Conservation (phyloP, 1,140 invertebrate genomes). For the Drosophila ironensis region DNA sequence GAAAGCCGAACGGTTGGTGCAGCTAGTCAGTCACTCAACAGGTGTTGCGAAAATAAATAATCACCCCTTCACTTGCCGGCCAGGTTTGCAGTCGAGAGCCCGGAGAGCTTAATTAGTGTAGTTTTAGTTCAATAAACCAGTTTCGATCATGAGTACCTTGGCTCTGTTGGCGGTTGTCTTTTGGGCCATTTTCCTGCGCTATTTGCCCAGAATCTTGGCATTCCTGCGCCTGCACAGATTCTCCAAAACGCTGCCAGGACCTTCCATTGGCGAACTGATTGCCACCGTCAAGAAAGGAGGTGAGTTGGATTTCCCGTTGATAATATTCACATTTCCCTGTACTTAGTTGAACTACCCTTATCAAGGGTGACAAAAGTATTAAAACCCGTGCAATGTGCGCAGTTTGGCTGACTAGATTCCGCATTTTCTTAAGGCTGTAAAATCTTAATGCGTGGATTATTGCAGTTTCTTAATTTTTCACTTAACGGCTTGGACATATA, state of each 20-base stretch:
- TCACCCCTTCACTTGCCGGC: not conserved
- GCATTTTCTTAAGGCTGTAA: no score
- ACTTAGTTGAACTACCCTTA: no score
- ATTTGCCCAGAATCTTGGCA: conserved; percentile 49
- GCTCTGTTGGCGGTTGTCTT: conserved; percentile 65
- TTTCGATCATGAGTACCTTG: conserved; percentile 47
- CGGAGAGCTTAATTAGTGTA: no score
- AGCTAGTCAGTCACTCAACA: no score
- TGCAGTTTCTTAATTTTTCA: no score
- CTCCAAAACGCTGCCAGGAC: conserved; percentile 57
- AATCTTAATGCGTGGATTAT: no score
- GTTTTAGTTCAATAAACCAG: not conserved
- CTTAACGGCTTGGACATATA: no score
- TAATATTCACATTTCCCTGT: no score
- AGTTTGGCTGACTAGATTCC: no score
- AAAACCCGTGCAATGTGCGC: no score
- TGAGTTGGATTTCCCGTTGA: conserved; percentile 24
- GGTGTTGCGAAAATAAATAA: not conserved
- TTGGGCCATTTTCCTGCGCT: conserved; percentile 71
- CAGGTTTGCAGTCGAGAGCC: no score
- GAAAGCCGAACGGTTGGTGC: conserved; percentile 34
- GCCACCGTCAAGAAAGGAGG: conserved; percentile 72
- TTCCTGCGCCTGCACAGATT: conserved; percentile 59
- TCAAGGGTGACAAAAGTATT: no score
- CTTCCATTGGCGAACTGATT: conserved; percentile 58